These are phyloP conservation scores for Labroides dimidiatus DNA, from an alignment of 2,797 vertebrate genomes.

Conservation along the genomic window DNA sequence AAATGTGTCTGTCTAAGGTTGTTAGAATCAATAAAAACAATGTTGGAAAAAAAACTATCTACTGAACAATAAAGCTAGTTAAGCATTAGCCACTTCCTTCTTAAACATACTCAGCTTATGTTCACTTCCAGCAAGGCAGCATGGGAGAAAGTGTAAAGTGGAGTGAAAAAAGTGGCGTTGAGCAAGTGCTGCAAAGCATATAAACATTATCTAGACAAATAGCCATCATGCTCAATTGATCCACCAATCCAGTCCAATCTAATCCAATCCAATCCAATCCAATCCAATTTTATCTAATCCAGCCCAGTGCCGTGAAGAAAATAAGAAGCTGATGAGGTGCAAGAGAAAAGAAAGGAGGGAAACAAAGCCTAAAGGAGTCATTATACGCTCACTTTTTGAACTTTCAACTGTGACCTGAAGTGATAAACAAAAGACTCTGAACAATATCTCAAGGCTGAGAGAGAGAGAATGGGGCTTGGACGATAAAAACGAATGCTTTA, in stretches of 20 bases:
- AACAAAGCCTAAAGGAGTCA: slow-evolving; percentile 35
- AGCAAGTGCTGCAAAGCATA: slow-evolving; percentile 12
- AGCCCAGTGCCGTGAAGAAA: slow-evolving; percentile 3
- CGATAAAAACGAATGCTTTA: slow-evolving; percentile 33
- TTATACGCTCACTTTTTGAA: slow-evolving; percentile 51
- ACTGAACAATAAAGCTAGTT: slow-evolving; percentile 43
- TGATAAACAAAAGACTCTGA: slow-evolving; percentile 1
- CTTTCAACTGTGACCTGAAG: slow-evolving; percentile 62
- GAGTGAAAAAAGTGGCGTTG: slow-evolving; percentile 26
- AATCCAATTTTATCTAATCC: too few relatives aligned
- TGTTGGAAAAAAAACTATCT: too few relatives aligned
- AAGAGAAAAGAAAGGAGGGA: slow-evolving; percentile 2
- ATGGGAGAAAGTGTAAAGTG: background rate
- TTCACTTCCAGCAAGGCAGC: background rate
- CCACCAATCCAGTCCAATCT: slow-evolving; percentile 9
- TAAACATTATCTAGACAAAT: slow-evolving; percentile 29
- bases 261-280: slow-evolving; percentile 11
- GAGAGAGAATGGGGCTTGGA: background rate
- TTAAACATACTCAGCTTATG: slow-evolving; percentile 4
- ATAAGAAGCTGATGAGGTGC: slow-evolving; percentile 15
- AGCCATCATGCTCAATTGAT: slow-evolving; percentile 25
- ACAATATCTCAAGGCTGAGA: slow-evolving; percentile 2
- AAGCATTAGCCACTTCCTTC: slow-evolving; percentile 46
- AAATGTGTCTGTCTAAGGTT: too few relatives aligned
- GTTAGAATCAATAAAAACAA: too few relatives aligned